Evolutionary conservation across 2,113 vertebrate genomes (phyloP).

Genomic region (Apteryx owenii): DNA sequence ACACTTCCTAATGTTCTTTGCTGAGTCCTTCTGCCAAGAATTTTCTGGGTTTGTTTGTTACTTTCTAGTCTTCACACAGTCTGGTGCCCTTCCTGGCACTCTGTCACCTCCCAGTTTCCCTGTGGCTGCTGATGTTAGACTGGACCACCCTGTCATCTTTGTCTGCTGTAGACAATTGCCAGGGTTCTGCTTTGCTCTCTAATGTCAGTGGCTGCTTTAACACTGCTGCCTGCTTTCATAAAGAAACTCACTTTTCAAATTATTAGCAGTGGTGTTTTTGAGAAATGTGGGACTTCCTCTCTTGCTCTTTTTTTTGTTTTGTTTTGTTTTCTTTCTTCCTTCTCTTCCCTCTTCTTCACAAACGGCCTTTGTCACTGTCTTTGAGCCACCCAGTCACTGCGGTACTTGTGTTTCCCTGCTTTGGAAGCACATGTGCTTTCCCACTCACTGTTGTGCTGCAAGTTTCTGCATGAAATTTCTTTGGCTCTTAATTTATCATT

Average conservation of each 20-base stretch:
- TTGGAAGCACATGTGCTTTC: not conserved
- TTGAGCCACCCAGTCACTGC: not conserved
- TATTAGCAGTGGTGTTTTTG: not conserved
- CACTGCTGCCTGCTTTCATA: not conserved
- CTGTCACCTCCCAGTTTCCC: not conserved
- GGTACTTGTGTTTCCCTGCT: not conserved
- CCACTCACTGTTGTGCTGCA: not conserved
- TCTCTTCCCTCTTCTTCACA: not conserved
- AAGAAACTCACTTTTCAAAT: not conserved
- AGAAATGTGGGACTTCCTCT: not conserved
- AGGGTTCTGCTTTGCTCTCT: not conserved
- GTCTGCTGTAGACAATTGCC: not conserved
- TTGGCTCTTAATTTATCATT: not conserved
- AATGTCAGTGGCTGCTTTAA: not conserved
- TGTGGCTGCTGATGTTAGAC: not conserved
- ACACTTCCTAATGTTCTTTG: not conserved
- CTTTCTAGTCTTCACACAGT: not conserved
- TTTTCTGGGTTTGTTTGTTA: conserved; percentile 9
- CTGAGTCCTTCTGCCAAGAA: not conserved
- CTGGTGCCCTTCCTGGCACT: conserved; percentile 49
- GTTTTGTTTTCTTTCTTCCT: too few species aligned
- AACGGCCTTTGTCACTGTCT: not conserved
- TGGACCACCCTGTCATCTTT: conserved; percentile 3
- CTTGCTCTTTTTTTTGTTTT: not conserved
- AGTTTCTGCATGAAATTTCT: not conserved